phyloP scores from a whole-genome alignment of 2,113 vertebrate genomes.

The Carollia perspicillata region DNA sequence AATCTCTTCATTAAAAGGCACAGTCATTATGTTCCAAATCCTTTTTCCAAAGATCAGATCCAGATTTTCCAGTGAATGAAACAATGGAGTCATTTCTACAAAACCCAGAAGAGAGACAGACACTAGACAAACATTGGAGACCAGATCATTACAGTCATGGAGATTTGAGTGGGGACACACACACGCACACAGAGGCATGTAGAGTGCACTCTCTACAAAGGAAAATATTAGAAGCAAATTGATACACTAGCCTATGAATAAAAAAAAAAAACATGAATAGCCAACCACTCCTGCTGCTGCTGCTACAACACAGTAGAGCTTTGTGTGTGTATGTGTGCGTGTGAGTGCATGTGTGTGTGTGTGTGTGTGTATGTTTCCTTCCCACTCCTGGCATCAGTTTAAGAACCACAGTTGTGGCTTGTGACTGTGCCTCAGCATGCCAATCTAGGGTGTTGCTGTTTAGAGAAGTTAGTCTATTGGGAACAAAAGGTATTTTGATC shows the following conservation, averaged over 20 bases:
- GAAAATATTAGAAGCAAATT: slow-evolving; percentile 42
- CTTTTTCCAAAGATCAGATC: slow-evolving; percentile 73
- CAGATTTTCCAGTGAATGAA: slow-evolving; percentile 77
- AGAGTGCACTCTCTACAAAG: neutral
- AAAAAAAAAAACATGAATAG: slow-evolving; percentile 66
- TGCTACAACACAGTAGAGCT: neutral
- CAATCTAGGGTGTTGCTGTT: slow-evolving; percentile 62
- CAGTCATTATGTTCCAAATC: slow-evolving; percentile 63
- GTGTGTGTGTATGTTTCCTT: slow-evolving; percentile 17
- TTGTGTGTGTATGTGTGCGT: neutral
- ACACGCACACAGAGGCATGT: neutral
- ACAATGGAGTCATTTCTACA: slow-evolving; percentile 71
- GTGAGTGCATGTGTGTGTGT: neutral
- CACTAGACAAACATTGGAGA: slow-evolving; percentile 49
- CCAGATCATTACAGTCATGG: slow-evolving; percentile 30
- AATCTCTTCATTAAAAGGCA: slow-evolving; percentile 69
- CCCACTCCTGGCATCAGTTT: slow-evolving; percentile 66
- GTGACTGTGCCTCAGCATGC: slow-evolving; percentile 56
- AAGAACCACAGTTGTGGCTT: slow-evolving; percentile 70
- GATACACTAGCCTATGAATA: slow-evolving; percentile 46
- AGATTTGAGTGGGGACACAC: slow-evolving; percentile 1
- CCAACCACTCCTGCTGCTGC: slow-evolving; percentile 35
- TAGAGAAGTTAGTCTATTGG: slow-evolving; percentile 33
- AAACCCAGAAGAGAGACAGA: slow-evolving; percentile 58
- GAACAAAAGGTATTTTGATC: slow-evolving; percentile 73